phyloP scores from a whole-genome alignment of 2,888 invertebrate species.

The Melikaiella ostensackeni region DNA sequence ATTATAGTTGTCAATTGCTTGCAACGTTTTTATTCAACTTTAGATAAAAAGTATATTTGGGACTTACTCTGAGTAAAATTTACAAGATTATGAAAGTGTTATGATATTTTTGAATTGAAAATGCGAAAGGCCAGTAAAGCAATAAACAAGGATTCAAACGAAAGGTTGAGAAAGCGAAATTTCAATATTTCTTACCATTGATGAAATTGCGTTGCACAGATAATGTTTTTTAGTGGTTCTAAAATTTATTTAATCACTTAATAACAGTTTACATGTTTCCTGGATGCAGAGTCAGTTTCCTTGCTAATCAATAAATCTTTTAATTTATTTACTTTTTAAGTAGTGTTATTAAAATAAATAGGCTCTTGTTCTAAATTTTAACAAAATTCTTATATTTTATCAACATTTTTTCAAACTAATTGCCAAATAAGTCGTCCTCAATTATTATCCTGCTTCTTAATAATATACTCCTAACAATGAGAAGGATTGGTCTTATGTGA shows the following conservation, averaged over 20 bases:
- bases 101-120: neutral
- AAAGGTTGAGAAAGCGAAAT: slow-evolving; percentile 21
- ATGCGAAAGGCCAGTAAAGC: neutral
- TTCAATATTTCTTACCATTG: neutral
- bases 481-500: too few relatives aligned
- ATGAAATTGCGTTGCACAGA: neutral
- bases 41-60: too few relatives aligned
- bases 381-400: too few relatives aligned
- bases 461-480: too few relatives aligned
- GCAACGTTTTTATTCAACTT: too few relatives aligned
- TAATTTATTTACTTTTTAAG: neutral
- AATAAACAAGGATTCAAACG: slow-evolving; percentile 1
- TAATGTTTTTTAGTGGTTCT: slow-evolving; percentile 12
- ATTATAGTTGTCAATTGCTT: too few relatives aligned
- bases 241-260: neutral
- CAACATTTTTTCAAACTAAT: too few relatives aligned
- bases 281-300: neutral
- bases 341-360: neutral
- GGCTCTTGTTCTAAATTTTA: too few relatives aligned
- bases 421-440: too few relatives aligned
- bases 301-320: neutral
- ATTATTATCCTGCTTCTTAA: too few relatives aligned
- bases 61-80: too few relatives aligned
- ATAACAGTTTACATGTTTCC: neutral
- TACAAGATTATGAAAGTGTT: slow-evolving; percentile 1